Evolutionary conservation across 1,140 invertebrate species (phyloP).

Genomic region (Steinernema khuongi): DNA sequence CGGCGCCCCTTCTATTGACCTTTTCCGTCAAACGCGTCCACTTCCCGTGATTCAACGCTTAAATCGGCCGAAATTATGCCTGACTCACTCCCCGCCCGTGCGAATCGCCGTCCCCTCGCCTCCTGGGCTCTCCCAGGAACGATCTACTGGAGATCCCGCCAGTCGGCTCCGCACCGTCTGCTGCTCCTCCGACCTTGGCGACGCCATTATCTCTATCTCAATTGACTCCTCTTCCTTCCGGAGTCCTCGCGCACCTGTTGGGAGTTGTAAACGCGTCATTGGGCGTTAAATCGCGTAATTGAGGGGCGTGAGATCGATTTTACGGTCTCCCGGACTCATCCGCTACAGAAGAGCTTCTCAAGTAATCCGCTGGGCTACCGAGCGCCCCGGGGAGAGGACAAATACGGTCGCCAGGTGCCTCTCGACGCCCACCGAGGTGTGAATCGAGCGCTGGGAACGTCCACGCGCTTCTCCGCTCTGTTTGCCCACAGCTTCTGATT

Average conservation of each 20-base stretch:
- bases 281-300: slow-evolving; percentile 9
- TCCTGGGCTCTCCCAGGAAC: too few species aligned
- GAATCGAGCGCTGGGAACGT: not conserved
- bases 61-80: too few species aligned
- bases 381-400: not conserved
- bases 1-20: too few species aligned
- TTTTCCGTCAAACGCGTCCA: too few species aligned
- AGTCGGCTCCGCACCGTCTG: not conserved
- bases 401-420: not conserved
- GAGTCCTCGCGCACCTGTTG: slow-evolving; percentile 7
- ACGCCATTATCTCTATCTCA: not conserved
- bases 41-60: too few species aligned
- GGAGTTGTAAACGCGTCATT: not conserved
- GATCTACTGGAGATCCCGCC: not conserved
- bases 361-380: not conserved
- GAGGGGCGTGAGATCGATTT: not conserved
- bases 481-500: not conserved
- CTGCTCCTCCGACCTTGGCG: not conserved
- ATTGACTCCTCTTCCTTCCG: not conserved
- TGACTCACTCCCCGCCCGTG: too few species aligned
- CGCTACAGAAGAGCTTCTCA: not conserved
- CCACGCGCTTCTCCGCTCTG: not conserved
- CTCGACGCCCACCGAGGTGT: not conserved
- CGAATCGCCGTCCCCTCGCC: too few species aligned
- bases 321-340: slow-evolving; percentile 7